Conservation (phyloP, 2,888 invertebrate genomes). For the Drosophila meridiana region DNA sequence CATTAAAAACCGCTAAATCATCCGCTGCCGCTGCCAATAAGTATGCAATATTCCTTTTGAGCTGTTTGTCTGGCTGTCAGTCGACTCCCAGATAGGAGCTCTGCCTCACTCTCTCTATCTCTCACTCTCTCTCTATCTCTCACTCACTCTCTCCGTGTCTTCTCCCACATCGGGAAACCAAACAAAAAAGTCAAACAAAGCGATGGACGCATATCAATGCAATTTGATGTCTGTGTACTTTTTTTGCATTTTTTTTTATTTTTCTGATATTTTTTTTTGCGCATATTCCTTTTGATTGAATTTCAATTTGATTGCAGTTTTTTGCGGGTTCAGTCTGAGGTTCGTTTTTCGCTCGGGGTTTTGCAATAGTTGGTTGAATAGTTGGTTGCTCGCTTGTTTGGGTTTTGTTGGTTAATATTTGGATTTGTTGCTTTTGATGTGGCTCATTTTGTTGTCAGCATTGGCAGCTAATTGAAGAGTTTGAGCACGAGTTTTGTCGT, state of each 20-base stretch:
- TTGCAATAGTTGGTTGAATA: slow-evolving; percentile 34
- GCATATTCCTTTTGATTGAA: slow-evolving; percentile 71
- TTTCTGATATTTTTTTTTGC: slow-evolving; percentile 11
- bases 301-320: slow-evolving; percentile 74
- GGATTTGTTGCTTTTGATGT: slow-evolving; percentile 48
- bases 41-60: slow-evolving; percentile 74
- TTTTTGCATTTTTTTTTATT: slow-evolving; percentile 3
- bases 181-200: slow-evolving; percentile 72
- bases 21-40: slow-evolving; percentile 77
- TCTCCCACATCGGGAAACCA: slow-evolving; percentile 44
- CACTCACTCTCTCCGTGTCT: not conserved
- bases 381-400: slow-evolving; percentile 2
- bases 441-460: slow-evolving; percentile 49
- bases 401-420: slow-evolving; percentile 46
- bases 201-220: slow-evolving; percentile 73
- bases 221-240: slow-evolving; percentile 68
- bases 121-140: not conserved
- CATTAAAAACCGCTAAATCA: slow-evolving; percentile 80
- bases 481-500: slow-evolving; percentile 7
- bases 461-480: slow-evolving; percentile 15
- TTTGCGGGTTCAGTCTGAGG: slow-evolving; percentile 26
- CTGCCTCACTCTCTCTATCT: not conserved
- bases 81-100: slow-evolving; percentile 13
- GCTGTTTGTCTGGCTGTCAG: slow-evolving; percentile 68
- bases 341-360: slow-evolving; percentile 17